phyloP scores from a whole-genome alignment of 2,113 vertebrate species.

The Arizona elegans region DNA sequence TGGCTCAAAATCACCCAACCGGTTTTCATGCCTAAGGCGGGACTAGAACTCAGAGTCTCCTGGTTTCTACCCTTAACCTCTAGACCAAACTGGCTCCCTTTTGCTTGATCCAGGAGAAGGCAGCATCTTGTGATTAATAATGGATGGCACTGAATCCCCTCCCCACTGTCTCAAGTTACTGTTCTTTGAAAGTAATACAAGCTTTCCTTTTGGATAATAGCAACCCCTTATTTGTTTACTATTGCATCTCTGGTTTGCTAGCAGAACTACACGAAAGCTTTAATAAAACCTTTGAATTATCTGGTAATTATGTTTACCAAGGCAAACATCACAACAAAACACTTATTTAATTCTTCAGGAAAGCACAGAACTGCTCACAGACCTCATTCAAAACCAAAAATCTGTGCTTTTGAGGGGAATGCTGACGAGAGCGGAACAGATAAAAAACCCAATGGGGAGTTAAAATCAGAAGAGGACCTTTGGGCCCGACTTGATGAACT shows the following conservation, averaged over 20 bases:
- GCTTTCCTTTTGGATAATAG: constrained; percentile 56
- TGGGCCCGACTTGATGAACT: constrained; percentile 91
- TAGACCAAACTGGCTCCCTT: background rate
- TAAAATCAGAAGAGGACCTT: constrained; percentile 80
- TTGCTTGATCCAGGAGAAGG: background rate
- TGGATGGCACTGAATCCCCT: constrained; percentile 48
- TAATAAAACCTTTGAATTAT: constrained; percentile 24
- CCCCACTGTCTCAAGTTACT: constrained; percentile 61
- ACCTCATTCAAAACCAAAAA: constrained; percentile 88
- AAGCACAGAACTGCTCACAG: constrained; percentile 85
- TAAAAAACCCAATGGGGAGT: constrained; percentile 49
- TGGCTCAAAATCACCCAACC: background rate
- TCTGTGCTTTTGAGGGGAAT: constrained; percentile 71
- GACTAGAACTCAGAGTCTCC: background rate
- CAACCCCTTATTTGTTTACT: constrained; percentile 62
- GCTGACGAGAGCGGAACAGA: constrained; percentile 64
- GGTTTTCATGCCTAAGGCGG: background rate
- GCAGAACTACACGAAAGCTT: constrained; percentile 59
- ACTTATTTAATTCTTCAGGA: constrained; percentile 65
- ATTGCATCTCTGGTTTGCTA: constrained; percentile 64
- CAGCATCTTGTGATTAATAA: constrained; percentile 31
- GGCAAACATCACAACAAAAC: background rate
- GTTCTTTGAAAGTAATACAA: constrained; percentile 64
- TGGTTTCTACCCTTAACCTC: background rate
- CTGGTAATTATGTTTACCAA: constrained; percentile 14